A percentile compares a stretch with the other conserved stretches of the same genome.
Conservation (phyloP, 2,888 invertebrate species). For the Sturmia bella region DNA sequence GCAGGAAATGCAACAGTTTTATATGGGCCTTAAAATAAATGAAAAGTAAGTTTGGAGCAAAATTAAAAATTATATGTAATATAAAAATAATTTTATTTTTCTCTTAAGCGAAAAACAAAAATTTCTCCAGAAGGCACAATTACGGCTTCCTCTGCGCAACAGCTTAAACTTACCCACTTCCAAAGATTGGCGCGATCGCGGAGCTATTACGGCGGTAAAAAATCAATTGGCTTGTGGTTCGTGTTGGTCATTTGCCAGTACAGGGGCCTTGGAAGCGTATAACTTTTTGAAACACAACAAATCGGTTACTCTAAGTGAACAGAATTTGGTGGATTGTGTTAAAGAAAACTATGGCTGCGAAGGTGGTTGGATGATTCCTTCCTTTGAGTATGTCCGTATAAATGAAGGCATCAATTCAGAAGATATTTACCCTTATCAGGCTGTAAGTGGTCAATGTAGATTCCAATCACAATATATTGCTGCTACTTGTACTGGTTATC, state of each 20-base stretch:
- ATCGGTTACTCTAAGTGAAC: conserved; percentile 94
- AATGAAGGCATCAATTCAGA: conserved; percentile 95
- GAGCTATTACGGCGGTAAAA: conserved; percentile 94
- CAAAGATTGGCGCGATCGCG: conserved; percentile 90
- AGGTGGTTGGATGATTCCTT: conserved; percentile 89
- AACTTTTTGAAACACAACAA: conserved; percentile 90
- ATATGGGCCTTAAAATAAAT: conserved; percentile 49
- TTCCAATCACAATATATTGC: conserved; percentile 87
- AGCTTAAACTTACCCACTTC: background rate
- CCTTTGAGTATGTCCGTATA: conserved; percentile 91
- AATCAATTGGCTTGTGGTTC: conserved; percentile 95
- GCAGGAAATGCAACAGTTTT: conserved; percentile 22
- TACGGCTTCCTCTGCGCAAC: background rate
- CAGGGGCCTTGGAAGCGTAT: conserved; percentile 94
- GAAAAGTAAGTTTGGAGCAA: conserved; percentile 7
- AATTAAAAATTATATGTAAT: background rate
- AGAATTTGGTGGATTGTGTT: conserved; percentile 95
- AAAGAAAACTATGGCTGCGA: conserved; percentile 92
- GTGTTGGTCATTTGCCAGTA: conserved; percentile 97
- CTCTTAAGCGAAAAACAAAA: conserved; percentile 22
- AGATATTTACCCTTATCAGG: conserved; percentile 92
- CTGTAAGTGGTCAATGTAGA: conserved; percentile 86
- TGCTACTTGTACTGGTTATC: conserved; percentile 91
- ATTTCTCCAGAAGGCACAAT: background rate
- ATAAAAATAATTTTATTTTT: conserved; percentile 70